Percentiles rank a stretch among this genome's conserved stretches.
These are phyloP conservation scores for Formicarius rufipectus DNA, from an alignment of 2,113 vertebrate genomes.

Conservation along the genomic window DNA sequence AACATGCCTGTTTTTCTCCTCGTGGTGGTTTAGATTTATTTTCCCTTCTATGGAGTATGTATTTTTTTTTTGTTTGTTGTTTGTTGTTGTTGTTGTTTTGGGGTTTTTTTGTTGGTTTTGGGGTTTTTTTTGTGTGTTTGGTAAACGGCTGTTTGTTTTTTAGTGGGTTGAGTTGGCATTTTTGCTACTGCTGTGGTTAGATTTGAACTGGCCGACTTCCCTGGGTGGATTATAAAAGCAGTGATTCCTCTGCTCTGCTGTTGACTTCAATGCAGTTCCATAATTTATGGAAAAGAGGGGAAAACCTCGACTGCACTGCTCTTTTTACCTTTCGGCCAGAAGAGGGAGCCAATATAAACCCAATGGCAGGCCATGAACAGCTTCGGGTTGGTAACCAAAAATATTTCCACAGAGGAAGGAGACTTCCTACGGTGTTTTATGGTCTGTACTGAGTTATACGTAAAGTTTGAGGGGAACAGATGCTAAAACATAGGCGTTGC, in stretches of 20 bases:
- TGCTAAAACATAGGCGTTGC: neutral
- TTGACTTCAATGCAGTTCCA: neutral
- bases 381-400: constrained; percentile 9
- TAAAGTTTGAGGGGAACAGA: constrained; percentile 29
- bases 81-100: neutral
- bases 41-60: accelerated
- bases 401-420: neutral
- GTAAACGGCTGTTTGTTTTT: too few relatives aligned
- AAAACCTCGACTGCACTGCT: neutral
- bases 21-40: neutral
- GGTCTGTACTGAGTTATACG: neutral
- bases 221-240: neutral
- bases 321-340: neutral
- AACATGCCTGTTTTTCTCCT: neutral
- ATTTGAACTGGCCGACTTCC: neutral
- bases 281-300: neutral
- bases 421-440: neutral
- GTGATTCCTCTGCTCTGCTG: accelerated
- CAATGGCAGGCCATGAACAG: neutral
- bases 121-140: too few relatives aligned
- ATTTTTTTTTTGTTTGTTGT: neutral
- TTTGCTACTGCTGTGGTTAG: neutral
- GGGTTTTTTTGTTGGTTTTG: neutral
- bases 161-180: neutral
- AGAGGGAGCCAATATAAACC: constrained; percentile 59